Percentiles rank a stretch among this genome's conserved stretches.
Evolutionary conservation across 2,797 vertebrate species (phyloP).

Genomic region (Myotis myotis): DNA sequence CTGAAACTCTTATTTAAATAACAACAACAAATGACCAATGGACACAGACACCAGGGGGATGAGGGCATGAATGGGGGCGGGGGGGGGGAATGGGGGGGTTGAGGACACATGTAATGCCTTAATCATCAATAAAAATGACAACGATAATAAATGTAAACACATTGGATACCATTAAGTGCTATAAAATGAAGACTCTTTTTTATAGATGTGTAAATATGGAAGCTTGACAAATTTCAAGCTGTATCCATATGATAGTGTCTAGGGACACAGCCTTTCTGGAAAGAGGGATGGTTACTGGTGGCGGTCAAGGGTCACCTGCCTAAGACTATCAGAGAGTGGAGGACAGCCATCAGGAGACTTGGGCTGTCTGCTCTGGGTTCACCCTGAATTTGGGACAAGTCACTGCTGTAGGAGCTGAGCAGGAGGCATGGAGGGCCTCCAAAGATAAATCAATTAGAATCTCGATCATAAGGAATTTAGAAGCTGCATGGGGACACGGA

Average conservation of each 20-base stretch:
- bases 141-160: not conserved
- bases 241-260: rapidly evolving
- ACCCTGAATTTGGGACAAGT: not conserved
- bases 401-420: not conserved
- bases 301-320: rapidly evolving
- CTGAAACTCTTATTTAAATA: not conserved
- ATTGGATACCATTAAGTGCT: not conserved
- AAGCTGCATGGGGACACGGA: not conserved
- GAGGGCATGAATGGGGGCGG: no score
- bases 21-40: not conserved
- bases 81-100: no score
- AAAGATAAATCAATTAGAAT: not conserved
- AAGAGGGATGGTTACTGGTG: not conserved
- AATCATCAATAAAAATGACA: not conserved
- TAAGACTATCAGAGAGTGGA: not conserved
- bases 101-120: no score
- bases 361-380: not conserved
- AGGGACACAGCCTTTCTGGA: not conserved
- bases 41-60: no score
- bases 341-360: not conserved
- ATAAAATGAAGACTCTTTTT: not conserved
- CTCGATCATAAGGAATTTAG: not conserved
- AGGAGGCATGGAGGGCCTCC: not conserved
- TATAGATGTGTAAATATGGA: not conserved
- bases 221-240: not conserved